A percentile compares a stretch with the other conserved stretches of the same genome.
phyloP scores from a whole-genome alignment of 2,113 vertebrate genomes.

The Corythoichthys intestinalis region DNA sequence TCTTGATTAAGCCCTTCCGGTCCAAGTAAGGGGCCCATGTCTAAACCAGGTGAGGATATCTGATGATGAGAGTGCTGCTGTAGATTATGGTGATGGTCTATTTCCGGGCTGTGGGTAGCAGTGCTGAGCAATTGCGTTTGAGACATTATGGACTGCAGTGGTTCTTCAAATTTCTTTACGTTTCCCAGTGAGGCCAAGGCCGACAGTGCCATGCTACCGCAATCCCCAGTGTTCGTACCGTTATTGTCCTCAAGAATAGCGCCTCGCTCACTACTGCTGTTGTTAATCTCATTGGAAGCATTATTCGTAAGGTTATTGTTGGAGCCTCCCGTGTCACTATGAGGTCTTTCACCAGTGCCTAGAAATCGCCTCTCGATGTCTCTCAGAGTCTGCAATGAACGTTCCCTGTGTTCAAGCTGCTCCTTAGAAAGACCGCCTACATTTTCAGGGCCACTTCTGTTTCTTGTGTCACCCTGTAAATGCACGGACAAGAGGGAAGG shows the following conservation, averaged over 20 bases:
- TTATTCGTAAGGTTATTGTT: slow-evolving; percentile 47
- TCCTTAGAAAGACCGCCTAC: slow-evolving; percentile 88
- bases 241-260: slow-evolving; percentile 56
- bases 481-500: slow-evolving; percentile 63
- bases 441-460: slow-evolving; percentile 50
- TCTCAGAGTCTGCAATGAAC: slow-evolving; percentile 90
- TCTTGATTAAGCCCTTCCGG: slow-evolving; percentile 89
- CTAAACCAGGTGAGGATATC: slow-evolving; percentile 74
- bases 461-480: slow-evolving; percentile 57
- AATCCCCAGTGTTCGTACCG: slow-evolving; percentile 49
- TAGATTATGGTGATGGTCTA: slow-evolving; percentile 64
- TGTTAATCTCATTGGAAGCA: slow-evolving; percentile 53
- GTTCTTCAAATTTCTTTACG: slow-evolving; percentile 91
- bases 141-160: slow-evolving; percentile 92
- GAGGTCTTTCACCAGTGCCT: slow-evolving; percentile 75
- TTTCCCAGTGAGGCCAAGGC: slow-evolving; percentile 44
- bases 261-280: slow-evolving; percentile 64
- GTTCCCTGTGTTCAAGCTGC: slow-evolving; percentile 93
- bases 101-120: slow-evolving; percentile 77
- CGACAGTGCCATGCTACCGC: slow-evolving; percentile 52
- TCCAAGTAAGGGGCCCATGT: slow-evolving; percentile 86
- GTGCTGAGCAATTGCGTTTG: slow-evolving; percentile 88
- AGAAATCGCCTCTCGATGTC: slow-evolving; percentile 92
- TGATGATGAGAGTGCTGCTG: slow-evolving; percentile 69
- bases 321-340: slow-evolving; percentile 70